Conservation (phyloP, 2,113 vertebrate species). For the Aspiorhynchus laticeps region DNA sequence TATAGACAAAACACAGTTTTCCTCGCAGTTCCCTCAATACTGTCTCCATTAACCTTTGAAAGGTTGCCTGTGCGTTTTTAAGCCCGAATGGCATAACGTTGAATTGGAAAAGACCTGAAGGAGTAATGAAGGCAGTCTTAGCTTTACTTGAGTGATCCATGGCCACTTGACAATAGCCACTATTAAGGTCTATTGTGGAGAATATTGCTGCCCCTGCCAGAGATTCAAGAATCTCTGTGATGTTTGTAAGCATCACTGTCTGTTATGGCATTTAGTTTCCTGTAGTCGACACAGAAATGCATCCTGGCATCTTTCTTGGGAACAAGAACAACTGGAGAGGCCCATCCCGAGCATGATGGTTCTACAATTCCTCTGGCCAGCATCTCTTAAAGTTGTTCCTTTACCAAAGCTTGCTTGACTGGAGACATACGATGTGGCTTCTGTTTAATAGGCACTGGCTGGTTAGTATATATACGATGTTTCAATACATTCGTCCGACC, state of each 20-base stretch:
- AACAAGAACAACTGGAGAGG: background rate
- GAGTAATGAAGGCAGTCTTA: background rate
- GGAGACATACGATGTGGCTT: too few species aligned
- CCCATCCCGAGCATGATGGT: too few species aligned
- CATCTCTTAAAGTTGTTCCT: too few species aligned
- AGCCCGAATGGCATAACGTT: background rate
- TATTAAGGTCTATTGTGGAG: background rate
- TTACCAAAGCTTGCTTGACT: too few species aligned
- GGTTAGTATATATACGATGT: too few species aligned
- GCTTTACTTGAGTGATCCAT: too few species aligned
- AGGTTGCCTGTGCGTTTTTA: background rate
- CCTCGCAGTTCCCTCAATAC: too few species aligned
- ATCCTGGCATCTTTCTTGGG: background rate
- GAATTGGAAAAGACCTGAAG: background rate
- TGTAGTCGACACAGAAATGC: too few species aligned
- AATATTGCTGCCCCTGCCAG: background rate
- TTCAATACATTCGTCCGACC: too few species aligned
- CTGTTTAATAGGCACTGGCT: too few species aligned
- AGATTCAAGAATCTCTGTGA: background rate
- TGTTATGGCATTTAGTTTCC: background rate
- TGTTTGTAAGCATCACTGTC: background rate
- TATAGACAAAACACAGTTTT: too few species aligned
- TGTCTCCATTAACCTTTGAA: background rate
- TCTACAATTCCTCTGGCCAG: too few species aligned
- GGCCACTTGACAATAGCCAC: background rate